Evolutionary conservation across 2,888 invertebrate species (phyloP).

Genomic region (Drosophila subsilvestris): DNA sequence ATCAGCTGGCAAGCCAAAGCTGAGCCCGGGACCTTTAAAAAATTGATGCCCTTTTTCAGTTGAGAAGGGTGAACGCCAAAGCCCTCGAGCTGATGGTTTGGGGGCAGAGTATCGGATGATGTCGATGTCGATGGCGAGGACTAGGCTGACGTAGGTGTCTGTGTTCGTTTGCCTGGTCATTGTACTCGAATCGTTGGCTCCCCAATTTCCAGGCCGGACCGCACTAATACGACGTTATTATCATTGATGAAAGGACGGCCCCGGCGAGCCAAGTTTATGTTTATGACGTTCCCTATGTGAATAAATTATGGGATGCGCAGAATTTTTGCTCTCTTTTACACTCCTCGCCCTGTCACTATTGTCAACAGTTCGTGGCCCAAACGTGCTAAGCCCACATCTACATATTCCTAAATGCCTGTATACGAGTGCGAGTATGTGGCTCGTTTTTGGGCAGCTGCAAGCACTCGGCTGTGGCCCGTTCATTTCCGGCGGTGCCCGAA

Average conservation of each 20-base stretch:
- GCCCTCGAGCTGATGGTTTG: not conserved
- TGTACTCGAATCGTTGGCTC: constrained; percentile 45
- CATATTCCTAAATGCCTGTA: not conserved
- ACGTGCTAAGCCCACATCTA: constrained; percentile 10
- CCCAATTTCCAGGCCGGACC: constrained; percentile 47
- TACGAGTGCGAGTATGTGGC: not conserved
- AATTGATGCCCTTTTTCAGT: constrained; percentile 20
- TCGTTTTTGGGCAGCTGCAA: constrained; percentile 23
- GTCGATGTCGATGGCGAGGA: too few species aligned
- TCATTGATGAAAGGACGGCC: constrained; percentile 72
- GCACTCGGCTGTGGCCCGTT: constrained; percentile 21
- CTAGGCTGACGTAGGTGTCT: constrained; percentile 27
- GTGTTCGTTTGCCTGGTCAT: constrained; percentile 56
- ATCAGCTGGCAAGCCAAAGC: constrained; percentile 35
- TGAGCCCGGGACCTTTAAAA: constrained; percentile 27
- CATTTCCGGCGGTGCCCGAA: constrained; percentile 37
- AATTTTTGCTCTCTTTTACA: constrained; percentile 19
- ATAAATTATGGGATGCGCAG: constrained; percentile 62
- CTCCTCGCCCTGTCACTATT: constrained; percentile 20
- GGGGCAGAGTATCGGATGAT: not conserved
- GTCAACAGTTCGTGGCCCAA: constrained; percentile 24
- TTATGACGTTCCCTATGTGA: constrained; percentile 51
- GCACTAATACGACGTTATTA: constrained; percentile 71
- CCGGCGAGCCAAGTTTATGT: constrained; percentile 60
- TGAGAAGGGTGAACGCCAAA: constrained; percentile 25